Evolutionary conservation across 53 echinoderm and acorn worm species (phyloP).

Genomic region (Actinopyga echinites): DNA sequence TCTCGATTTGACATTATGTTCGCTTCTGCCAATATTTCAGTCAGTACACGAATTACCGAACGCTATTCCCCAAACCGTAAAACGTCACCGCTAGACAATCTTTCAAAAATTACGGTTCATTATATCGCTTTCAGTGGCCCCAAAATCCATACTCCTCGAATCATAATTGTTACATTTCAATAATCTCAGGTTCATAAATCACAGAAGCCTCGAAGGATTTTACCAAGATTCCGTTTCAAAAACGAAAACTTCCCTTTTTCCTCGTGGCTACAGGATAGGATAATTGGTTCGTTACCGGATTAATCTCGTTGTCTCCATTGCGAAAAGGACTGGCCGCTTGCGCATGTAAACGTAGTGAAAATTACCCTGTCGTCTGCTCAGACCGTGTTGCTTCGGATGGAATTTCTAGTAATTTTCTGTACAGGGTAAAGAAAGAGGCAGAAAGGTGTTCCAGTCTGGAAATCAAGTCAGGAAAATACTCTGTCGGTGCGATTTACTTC

Average conservation of each 20-base stretch:
- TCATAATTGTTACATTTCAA: constrained; percentile 38
- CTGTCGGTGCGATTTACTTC: too few species aligned
- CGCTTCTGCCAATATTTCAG: constrained; percentile 17
- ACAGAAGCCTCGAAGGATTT: constrained; percentile 13
- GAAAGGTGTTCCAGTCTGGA: too few species aligned
- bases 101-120: constrained; percentile 31
- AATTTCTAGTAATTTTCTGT: too few species aligned
- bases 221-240: constrained; percentile 28
- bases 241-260: background rate
- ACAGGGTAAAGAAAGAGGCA: too few species aligned
- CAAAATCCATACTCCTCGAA: background rate
- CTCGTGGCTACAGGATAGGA: background rate
- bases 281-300: constrained; percentile 28
- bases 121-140: constrained; percentile 21
- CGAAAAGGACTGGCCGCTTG: too few species aligned
- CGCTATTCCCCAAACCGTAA: constrained; percentile 25
- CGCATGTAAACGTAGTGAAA: too few species aligned
- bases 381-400: too few species aligned
- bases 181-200: constrained; percentile 31
- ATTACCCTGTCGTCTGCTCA: too few species aligned
- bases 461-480: too few species aligned
- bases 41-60: constrained; percentile 31
- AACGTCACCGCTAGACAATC: constrained; percentile 21
- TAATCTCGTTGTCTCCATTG: constrained; percentile 10
- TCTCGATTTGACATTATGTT: constrained; percentile 1